Evolutionary conservation across 23 tunicate species (phyloP), one percentile per base, ranked within the genome.

Genomic region (Diplosoma virens): DNA sequence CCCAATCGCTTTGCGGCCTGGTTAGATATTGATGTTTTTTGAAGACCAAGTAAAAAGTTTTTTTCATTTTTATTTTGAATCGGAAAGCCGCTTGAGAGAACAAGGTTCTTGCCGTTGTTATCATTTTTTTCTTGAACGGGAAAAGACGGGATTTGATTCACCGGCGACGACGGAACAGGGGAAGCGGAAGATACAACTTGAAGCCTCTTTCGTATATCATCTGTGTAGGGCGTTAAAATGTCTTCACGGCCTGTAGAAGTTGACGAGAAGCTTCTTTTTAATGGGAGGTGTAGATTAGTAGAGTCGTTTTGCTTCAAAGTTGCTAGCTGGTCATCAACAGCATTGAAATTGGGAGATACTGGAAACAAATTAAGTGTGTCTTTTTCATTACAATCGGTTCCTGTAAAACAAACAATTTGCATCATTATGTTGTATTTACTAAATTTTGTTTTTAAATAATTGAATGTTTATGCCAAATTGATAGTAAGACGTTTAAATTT

Each of bases 141-240:
- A 5, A 56, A 56, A 56, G 20, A 56, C 6, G 17, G 69, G 18
- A 5, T 26, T 14, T 61, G 69, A 27, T 61, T 67, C 23, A 36
- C 3, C 11, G 78, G 78, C 2, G 78, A 72, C 9, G 59, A 28
- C 5, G 78, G 61, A 6, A 25, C 61, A 1, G 83, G 74, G 1
- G 83, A 78, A 28, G 61, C 18, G 47, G 47, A 21, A 21, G 77
- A 41, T 9, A 80, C 86, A 30, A 87, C 78, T 50, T 67, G 86
- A 18, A 87, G 46, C 7, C 93, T 76, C 16, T 71, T 70, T 29
- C 93, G 77, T 2, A 87, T 50, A 67, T 87, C 85, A 31, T 87
- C 93, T 3, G 93, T 75, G 30, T 28, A 87, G 0, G 93, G 93
- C 63, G 69, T 80, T 47, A 72, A 47, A 3, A 21, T 25, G 25